These are phyloP conservation scores for Anguilla anguilla DNA, from an alignment of 2,797 vertebrate genomes.

Conservation along the genomic window DNA sequence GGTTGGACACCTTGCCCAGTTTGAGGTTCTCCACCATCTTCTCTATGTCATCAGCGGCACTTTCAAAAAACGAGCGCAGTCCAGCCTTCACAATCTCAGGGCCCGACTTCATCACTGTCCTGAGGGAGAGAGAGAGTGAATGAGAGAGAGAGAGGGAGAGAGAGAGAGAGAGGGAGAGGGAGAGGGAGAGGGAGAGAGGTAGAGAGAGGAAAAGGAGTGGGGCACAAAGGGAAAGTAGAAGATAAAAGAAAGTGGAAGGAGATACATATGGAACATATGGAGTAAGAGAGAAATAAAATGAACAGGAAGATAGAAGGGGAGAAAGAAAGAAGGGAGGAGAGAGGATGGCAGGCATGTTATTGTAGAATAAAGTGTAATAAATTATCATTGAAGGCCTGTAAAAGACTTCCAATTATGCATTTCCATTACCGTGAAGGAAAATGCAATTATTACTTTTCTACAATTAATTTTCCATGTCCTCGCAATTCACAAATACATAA, in stretches of 20 bases:
- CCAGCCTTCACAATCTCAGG: slow-evolving; percentile 95
- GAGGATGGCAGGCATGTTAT: background rate
- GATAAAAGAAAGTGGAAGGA: too few species aligned
- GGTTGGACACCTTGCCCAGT: slow-evolving; percentile 88
- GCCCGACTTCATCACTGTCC: slow-evolving; percentile 95
- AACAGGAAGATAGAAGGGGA: background rate
- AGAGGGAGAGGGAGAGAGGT: background rate
- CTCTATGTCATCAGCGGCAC: slow-evolving; percentile 92
- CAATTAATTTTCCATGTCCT: background rate
- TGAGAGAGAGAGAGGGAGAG: background rate
- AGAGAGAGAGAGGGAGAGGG: background rate
- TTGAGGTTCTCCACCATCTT: slow-evolving; percentile 95
- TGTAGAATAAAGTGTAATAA: background rate
- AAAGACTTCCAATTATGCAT: background rate
- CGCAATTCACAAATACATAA: background rate
- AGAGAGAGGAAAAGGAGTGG: too few species aligned
- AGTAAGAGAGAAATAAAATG: too few species aligned
- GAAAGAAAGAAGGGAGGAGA: background rate
- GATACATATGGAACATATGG: too few species aligned
- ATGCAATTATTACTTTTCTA: background rate
- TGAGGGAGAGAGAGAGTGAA: slow-evolving; percentile 53
- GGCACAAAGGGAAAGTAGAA: too few species aligned
- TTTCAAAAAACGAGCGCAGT: slow-evolving; percentile 90
- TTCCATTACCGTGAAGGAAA: background rate
- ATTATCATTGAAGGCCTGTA: background rate